Evolutionary conservation across 2,797 vertebrate species (phyloP).

Genomic region (Myripristis murdjan): DNA sequence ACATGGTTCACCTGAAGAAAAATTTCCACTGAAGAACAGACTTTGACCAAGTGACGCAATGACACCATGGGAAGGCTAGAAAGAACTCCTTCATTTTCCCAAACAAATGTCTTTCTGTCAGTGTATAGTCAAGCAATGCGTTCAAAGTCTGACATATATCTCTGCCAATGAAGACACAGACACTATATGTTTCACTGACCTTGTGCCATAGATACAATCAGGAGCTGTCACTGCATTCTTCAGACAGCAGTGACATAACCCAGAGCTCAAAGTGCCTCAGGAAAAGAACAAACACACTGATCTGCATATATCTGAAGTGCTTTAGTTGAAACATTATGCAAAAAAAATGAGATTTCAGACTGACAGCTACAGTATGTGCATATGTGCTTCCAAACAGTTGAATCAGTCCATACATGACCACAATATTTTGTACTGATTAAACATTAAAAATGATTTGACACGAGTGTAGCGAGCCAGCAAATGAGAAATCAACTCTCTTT

Average conservation of each 20-base stretch:
- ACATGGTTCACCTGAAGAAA: constrained; percentile 15
- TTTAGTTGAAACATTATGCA: constrained; percentile 15
- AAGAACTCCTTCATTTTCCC: not conserved
- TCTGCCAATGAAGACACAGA: not conserved
- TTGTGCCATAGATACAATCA: constrained; percentile 9
- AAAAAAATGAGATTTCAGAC: not conserved
- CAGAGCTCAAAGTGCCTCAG: constrained; percentile 2
- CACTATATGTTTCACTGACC: not conserved
- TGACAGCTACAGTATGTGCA: no score
- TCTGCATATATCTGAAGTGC: constrained; percentile 4
- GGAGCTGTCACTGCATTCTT: constrained; percentile 21
- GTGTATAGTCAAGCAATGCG: not conserved
- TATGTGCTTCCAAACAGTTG: no score
- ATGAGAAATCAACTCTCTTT: not conserved
- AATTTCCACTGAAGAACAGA: not conserved
- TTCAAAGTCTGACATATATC: not conserved
- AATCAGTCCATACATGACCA: not conserved
- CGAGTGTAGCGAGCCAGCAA: not conserved
- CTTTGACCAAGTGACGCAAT: constrained; percentile 26
- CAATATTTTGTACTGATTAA: not conserved
- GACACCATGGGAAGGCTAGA: not conserved
- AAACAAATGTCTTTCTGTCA: not conserved
- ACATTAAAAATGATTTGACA: not conserved
- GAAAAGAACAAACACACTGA: constrained; percentile 6
- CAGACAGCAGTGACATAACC: constrained; percentile 18